phyloP scores from a whole-genome alignment of 2,888 invertebrate genomes.

The Xylocampa areola region DNA sequence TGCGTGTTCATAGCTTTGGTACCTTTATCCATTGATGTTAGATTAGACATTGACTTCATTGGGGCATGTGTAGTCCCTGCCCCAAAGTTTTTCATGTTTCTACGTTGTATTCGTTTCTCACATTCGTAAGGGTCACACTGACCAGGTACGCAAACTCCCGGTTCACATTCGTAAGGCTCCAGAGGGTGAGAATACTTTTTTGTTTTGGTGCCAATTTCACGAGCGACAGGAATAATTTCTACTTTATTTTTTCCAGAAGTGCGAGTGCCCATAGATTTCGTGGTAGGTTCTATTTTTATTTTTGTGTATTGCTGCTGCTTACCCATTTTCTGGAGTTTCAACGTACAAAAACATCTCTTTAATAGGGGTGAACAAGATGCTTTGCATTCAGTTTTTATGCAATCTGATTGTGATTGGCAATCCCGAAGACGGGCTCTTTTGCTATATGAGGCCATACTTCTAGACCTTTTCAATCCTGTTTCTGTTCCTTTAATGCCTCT shows the following conservation, averaged over 20 bases:
- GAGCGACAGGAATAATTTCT: constrained; percentile 16
- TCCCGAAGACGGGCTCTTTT: constrained; percentile 9
- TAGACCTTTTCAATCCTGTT: constrained; percentile 7
- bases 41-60: constrained; percentile 28
- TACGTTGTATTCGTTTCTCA: constrained; percentile 23
- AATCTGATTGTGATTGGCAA: constrained; percentile 26
- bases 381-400: constrained; percentile 14
- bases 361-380: constrained; percentile 13
- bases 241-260: constrained; percentile 11
- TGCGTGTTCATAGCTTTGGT: constrained; percentile 8
- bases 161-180: constrained; percentile 56
- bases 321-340: constrained; percentile 59
- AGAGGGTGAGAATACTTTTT: constrained; percentile 14
- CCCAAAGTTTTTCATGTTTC: constrained; percentile 22
- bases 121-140: constrained; percentile 54
- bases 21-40: constrained; percentile 8
- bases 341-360: constrained; percentile 62
- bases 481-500: not conserved
- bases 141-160: constrained; percentile 55
- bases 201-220: constrained; percentile 20
- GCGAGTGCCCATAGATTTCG: constrained; percentile 8
- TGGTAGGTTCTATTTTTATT: constrained; percentile 6
- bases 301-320: constrained; percentile 31
- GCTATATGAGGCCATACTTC: constrained; percentile 20
- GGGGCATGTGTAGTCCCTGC: constrained; percentile 7